Evolutionary conservation across 2,113 vertebrate genomes (phyloP).

Genomic region (Smithornis capensis): DNA sequence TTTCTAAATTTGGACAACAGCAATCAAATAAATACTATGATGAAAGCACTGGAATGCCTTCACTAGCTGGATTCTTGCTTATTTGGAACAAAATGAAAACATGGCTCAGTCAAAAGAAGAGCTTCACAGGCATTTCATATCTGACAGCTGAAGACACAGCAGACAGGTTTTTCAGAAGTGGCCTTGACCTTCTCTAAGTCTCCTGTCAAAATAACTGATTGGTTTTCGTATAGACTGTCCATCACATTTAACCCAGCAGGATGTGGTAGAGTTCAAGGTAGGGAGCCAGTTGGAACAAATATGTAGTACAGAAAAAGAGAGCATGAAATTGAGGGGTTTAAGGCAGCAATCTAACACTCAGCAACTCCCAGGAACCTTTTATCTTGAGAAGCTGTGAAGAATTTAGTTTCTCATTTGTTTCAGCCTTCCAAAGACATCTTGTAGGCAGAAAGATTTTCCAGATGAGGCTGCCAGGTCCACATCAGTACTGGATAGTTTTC

Average conservation of each 20-base stretch:
- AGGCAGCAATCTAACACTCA: conserved; percentile 62
- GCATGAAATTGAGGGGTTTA: conserved; percentile 70
- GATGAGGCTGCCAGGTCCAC: conserved; percentile 41
- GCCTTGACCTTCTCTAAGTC: conserved; percentile 14
- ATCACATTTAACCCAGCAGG: conserved; percentile 68
- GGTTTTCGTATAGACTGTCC: conserved; percentile 44
- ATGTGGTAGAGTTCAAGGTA: conserved; percentile 24
- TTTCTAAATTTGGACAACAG: not conserved
- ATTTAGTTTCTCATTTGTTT: conserved; percentile 65
- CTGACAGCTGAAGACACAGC: not conserved
- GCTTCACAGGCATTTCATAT: not conserved
- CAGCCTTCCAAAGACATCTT: conserved; percentile 63
- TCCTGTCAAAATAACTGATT: conserved; percentile 50
- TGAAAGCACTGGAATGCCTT: not conserved
- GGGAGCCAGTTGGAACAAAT: conserved; percentile 68
- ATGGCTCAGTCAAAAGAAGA: not conserved
- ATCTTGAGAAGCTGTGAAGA: conserved; percentile 67
- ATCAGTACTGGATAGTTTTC: conserved; percentile 50
- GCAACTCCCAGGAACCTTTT: conserved; percentile 60
- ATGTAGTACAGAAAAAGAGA: conserved; percentile 32
- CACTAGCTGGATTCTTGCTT: not conserved
- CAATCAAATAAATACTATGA: not conserved
- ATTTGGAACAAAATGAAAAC: not conserved
- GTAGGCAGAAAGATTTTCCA: conserved; percentile 38
- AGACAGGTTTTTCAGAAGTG: conserved; percentile 19